A percentile compares a stretch with the other conserved stretches of the same genome.
phyloP scores from a whole-genome alignment of 2,888 invertebrate genomes.

The Drosophila diplacantha region DNA sequence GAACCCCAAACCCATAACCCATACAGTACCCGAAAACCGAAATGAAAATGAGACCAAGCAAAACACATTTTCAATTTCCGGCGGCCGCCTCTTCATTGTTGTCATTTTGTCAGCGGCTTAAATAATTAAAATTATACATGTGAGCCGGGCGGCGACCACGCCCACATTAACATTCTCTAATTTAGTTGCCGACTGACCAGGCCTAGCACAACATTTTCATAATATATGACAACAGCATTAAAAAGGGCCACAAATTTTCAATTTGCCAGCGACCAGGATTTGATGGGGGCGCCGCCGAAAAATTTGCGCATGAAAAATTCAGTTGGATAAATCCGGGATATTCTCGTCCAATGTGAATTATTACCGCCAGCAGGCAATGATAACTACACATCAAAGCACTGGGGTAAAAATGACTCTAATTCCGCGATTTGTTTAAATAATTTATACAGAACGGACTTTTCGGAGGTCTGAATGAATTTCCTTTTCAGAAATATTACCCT shows the following conservation, averaged over 20 bases:
- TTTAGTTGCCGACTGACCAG: constrained; percentile 32
- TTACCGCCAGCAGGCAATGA: constrained; percentile 13
- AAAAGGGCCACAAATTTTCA: constrained; percentile 43
- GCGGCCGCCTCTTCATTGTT: constrained; percentile 20
- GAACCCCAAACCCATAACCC: constrained; percentile 1
- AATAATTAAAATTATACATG: constrained; percentile 61
- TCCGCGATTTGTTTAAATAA: neutral
- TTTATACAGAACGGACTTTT: neutral
- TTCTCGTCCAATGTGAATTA: constrained; percentile 29
- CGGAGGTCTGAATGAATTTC: neutral
- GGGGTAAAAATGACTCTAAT: neutral
- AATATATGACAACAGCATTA: constrained; percentile 37
- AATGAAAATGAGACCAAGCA: constrained; percentile 51
- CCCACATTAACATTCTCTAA: constrained; percentile 42
- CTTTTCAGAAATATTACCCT: neutral
- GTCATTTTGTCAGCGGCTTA: constrained; percentile 41
- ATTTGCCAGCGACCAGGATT: constrained; percentile 42
- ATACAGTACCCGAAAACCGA: constrained; percentile 24
- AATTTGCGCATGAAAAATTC: constrained; percentile 52
- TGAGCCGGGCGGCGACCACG: constrained; percentile 23
- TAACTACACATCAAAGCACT: constrained; percentile 10
- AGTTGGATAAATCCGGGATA: constrained; percentile 40
- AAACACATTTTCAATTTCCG: constrained; percentile 68
- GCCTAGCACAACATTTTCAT: constrained; percentile 33
- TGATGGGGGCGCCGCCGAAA: constrained; percentile 33